These are phyloP conservation scores for Drosophila setosimentum DNA, from an alignment of 2,888 invertebrate species.

Conservation along the genomic window DNA sequence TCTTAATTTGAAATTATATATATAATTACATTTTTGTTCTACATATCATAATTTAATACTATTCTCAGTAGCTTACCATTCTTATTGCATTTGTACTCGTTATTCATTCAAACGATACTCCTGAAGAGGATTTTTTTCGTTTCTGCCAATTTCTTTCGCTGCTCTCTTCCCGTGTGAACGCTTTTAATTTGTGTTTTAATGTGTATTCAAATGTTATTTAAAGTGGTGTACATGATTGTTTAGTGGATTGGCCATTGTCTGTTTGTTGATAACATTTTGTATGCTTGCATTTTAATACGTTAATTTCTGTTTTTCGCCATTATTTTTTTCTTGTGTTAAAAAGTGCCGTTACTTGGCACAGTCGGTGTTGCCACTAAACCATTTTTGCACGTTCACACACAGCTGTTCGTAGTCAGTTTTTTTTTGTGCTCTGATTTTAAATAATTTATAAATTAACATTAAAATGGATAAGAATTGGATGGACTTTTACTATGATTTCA, in stretches of 20 bases:
- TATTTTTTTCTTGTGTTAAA: neutral
- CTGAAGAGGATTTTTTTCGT: neutral
- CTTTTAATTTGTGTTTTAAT: constrained; percentile 25
- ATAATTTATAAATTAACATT: neutral
- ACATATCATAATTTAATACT: neutral
- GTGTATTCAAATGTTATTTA: constrained; percentile 11
- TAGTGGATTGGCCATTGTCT: constrained; percentile 11
- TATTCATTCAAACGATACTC: neutral
- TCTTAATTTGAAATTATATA: neutral
- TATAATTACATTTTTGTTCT: no score
- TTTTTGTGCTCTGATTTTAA: neutral
- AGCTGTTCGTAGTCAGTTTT: neutral
- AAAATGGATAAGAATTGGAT: neutral
- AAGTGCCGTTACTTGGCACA: constrained; percentile 41
- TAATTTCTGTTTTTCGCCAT: constrained; percentile 5
- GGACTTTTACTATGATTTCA: neutral
- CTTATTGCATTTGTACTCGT: constrained; percentile 3
- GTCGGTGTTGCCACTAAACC: constrained; percentile 8
- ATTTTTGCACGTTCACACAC: neutral
- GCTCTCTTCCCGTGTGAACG: constrained; percentile 11
- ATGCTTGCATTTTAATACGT: constrained; percentile 5
- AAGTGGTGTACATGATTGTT: constrained; percentile 16
- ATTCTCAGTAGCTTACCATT: neutral
- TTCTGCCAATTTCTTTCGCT: constrained; percentile 1
- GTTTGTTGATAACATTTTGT: constrained; percentile 12